Conservation (phyloP, 2,797 vertebrate species). For the Antrozous pallidus region DNA sequence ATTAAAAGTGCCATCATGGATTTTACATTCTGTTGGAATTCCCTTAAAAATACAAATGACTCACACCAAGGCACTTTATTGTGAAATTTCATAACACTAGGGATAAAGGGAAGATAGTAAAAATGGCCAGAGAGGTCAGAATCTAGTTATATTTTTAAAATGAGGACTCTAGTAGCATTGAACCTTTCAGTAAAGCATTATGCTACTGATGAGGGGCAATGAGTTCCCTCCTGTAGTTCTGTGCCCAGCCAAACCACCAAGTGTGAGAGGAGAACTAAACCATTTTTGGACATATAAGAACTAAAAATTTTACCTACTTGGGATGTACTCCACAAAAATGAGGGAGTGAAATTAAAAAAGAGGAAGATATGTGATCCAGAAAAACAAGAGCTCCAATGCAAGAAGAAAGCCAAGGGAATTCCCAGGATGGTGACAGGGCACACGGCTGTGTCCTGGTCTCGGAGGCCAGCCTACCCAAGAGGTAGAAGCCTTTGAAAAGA, state of each 20-base stretch:
- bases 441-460: neutral
- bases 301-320: neutral
- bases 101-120: neutral
- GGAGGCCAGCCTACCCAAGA: accelerated
- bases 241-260: neutral
- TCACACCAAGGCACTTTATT: neutral
- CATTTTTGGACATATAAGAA: neutral
- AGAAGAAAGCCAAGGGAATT: neutral
- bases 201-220: neutral
- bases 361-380: neutral
- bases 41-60: neutral
- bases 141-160: neutral
- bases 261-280: neutral
- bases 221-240: neutral
- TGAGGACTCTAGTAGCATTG: neutral
- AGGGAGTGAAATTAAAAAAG: neutral
- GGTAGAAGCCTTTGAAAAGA: neutral
- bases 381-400: neutral
- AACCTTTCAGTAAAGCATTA: neutral
- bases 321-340: neutral
- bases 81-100: constrained; percentile 1
- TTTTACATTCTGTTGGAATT: neutral
- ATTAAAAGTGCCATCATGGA: neutral
- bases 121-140: neutral
- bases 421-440: neutral